Evolutionary conservation across 2,888 invertebrate genomes (phyloP), one percentile per base, ranked within the genome.

Genomic region (Cylloceria caligata): DNA sequence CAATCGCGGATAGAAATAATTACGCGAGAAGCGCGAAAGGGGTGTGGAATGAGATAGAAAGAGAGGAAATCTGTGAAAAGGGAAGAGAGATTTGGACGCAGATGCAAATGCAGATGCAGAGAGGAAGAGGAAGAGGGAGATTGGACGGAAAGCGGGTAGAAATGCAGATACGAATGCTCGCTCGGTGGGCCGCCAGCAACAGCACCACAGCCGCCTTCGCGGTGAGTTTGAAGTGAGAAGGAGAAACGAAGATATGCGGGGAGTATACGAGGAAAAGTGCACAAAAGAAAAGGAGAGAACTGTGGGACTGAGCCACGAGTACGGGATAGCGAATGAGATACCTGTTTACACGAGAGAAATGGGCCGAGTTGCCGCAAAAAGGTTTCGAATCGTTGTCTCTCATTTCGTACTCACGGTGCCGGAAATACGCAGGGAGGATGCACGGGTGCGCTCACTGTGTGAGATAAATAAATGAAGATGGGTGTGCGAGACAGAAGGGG

Each of bases 1-100:
- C 92, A 92, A 92, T 92, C 91, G 92, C 84, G 90, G 91, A 90
- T 91, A 90, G 90, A 92, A 92, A 92, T 92, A 92, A 92, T 92
- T 91, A 92, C 90, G 90, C 89, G 89, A 90, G 88, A 90, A 90
- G 88, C 89, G 88, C 83, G 86, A 84, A 86, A 86, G 84, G 87
- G 83, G 64, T 45, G 83, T 80, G 81, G 75, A 73, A 13, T 34
- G 60, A 60, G 49, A 84, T 74, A 79, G 80, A 74, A 74, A 76
- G 78, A 47, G 62, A 68, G 72, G 60, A n/a, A 68, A 80, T 78
- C 52, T 75, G 82, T 83, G 75, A 81, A 83, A 69, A 80, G 84
- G 71, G 75, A 72, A 81, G 84, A 77, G 83, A 83, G 83, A 78
- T 75, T 72, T 77, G 84, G 68, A 69, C 80, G 83, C 84, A 84